Evolutionary conservation across 2,113 vertebrate species (phyloP).

Genomic region (Eira barbara): DNA sequence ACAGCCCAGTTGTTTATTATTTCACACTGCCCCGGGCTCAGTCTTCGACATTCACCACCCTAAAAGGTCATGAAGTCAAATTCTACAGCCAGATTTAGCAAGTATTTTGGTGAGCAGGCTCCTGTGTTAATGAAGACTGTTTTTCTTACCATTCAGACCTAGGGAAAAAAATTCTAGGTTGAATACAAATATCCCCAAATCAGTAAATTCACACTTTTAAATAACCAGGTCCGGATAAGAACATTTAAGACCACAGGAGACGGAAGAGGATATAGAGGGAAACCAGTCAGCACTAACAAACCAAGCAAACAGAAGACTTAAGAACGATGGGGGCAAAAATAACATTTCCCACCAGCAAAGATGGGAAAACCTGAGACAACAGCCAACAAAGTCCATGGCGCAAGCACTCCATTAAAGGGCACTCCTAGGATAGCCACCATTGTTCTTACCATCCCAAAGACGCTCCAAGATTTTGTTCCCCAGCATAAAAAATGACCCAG

Average conservation of each 20-base stretch:
- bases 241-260: neutral
- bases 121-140: conserved; percentile 51
- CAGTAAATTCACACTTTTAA: conserved; percentile 33
- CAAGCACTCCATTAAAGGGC: neutral
- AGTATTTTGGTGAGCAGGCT: conserved; percentile 44
- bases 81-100: conserved; percentile 70
- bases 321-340: neutral
- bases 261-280: neutral
- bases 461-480: neutral
- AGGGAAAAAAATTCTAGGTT: conserved; percentile 23
- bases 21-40: conserved; percentile 63
- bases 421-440: neutral
- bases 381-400: neutral
- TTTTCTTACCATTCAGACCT: conserved; percentile 49
- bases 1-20: conserved; percentile 78
- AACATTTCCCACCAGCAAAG: neutral
- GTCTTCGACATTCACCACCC: conserved; percentile 69
- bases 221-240: neutral
- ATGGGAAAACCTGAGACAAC: neutral
- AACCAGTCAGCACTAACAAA: neutral
- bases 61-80: conserved; percentile 76
- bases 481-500: neutral
- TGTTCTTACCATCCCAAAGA: neutral
- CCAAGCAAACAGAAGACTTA: conserved; percentile 24
- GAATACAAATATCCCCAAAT: conserved; percentile 25